Percentiles rank a stretch among this genome's conserved stretches.
These are phyloP conservation scores for Eupithecia tripunctaria DNA, from an alignment of 2,888 invertebrate species.

Conservation along the genomic window DNA sequence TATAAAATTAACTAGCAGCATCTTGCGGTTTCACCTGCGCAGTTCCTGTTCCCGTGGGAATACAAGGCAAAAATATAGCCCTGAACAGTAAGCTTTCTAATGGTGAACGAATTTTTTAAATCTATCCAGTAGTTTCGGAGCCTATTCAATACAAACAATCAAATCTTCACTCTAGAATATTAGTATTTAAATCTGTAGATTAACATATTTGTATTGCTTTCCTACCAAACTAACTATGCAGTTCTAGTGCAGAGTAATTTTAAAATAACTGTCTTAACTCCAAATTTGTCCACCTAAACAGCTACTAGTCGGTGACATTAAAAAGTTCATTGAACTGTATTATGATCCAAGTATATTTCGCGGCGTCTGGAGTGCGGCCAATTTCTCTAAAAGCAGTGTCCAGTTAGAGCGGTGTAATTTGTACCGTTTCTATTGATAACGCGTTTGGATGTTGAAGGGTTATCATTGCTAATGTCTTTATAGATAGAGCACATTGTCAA, in stretches of 20 bases:
- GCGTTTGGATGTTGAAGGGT: slow-evolving; percentile 18
- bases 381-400: slow-evolving; percentile 34
- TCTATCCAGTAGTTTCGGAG: no score
- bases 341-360: slow-evolving; percentile 29
- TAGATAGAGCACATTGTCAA: not conserved
- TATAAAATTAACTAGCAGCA: no score
- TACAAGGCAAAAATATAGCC: no score
- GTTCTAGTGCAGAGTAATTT: not conserved
- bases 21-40: no score
- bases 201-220: no score
- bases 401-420: slow-evolving; percentile 6
- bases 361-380: slow-evolving; percentile 38
- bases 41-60: no score
- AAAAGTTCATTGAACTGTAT: slow-evolving; percentile 32
- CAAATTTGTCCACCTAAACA: not conserved
- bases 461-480: slow-evolving; percentile 7
- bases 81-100: no score
- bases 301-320: slow-evolving; percentile 4
- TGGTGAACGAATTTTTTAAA: no score
- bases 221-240: not conserved
- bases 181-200: no score
- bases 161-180: no score
- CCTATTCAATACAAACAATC: no score
- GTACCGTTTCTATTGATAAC: not conserved
- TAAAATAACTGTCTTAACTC: not conserved